phyloP scores from a whole-genome alignment of 2,888 invertebrate species.

The Scelioninae gen. 2 region DNA sequence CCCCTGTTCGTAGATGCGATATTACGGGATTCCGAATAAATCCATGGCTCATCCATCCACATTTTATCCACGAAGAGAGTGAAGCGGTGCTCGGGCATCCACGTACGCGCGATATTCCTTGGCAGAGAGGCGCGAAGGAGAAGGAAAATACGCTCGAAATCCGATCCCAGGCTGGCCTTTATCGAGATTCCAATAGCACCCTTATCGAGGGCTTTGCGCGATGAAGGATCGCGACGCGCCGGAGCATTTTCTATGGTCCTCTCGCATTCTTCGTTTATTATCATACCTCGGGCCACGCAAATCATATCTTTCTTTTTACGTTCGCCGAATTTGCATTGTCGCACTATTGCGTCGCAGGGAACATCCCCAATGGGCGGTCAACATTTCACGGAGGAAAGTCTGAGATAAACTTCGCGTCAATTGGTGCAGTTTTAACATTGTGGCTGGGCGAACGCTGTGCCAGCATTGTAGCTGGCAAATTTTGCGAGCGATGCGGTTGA shows the following conservation, averaged over 20 bases:
- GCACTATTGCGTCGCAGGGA: conserved; percentile 42
- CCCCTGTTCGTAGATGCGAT: conserved; percentile 69
- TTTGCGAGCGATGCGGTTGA: no score
- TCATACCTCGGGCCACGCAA: conserved; percentile 72
- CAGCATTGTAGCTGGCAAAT: no score
- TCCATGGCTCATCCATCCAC: conserved; percentile 74
- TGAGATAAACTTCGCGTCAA: no score
- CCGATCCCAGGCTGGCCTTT: conserved; percentile 70
- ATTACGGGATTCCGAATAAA: conserved; percentile 74
- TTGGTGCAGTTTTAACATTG: no score
- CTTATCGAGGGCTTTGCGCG: conserved; percentile 74
- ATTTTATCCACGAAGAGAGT: conserved; percentile 71
- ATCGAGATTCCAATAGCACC: conserved; percentile 75
- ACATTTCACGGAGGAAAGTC: no score
- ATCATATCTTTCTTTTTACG: conserved; percentile 64
- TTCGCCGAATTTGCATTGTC: conserved; percentile 43
- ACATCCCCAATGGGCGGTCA: no score
- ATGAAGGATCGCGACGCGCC: conserved; percentile 72
- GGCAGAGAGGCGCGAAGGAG: conserved; percentile 38
- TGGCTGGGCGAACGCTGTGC: no score
- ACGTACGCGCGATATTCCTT: conserved; percentile 63
- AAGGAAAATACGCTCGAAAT: conserved; percentile 70
- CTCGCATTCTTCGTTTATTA: conserved; percentile 73
- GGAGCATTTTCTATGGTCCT: conserved; percentile 68
- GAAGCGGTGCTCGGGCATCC: conserved; percentile 54